Base-by-base conservation (phyloP, 1,140 invertebrate species). In the Bombus sibiricus region DNA sequence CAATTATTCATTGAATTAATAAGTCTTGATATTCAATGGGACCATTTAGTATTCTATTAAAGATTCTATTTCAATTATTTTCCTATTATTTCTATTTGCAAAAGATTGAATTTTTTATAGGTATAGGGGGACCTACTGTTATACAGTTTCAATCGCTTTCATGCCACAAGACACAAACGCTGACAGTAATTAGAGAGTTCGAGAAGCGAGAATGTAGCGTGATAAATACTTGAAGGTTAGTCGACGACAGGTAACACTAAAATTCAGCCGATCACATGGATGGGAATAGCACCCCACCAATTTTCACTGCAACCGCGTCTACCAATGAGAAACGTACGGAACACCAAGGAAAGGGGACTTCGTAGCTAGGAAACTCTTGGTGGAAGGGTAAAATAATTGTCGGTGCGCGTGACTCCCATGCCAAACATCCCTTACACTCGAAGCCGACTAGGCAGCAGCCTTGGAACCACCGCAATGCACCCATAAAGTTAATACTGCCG, bases 341-440 rank as follows among this genome's bases (percentile, higher is more conserved):
- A 83, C 87, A 88, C 64, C 73, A 66, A 81, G 83, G 71, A 73
- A 72, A 59, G 85, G 69, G 64, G 75, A 64, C 64, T 32, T 64
- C n/a, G 83, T 79, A 68, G 82, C 77, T 86, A 75, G 88, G 87
- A 85, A 89, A 88, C 80, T 87, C 81, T 78, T 83, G 82, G 82
- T 74, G 82, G 88, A 86, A 86, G 92, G 92, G 90, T 91, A 89
- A 93, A 94, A 94, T 93, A 93, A 94, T 94, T 94, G 93, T 93
- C 85, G 88, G 85, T 77, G 91, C 91, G 91, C 93, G 93, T 94
- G 93, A 94, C 93, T 93, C 86, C 84, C 91, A 93, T 94, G 86
- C 91, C 91, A 92, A 94, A 88, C 87, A 90, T 92, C 88, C 85
- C 87, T 88, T 87, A 88, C 79, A 83, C 87, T 86, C 69, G 87